Percentiles rank a stretch among this genome's conserved stretches.
phyloP scores from a whole-genome alignment of 2,888 invertebrate species.

The Aspidiotus rigidus region DNA sequence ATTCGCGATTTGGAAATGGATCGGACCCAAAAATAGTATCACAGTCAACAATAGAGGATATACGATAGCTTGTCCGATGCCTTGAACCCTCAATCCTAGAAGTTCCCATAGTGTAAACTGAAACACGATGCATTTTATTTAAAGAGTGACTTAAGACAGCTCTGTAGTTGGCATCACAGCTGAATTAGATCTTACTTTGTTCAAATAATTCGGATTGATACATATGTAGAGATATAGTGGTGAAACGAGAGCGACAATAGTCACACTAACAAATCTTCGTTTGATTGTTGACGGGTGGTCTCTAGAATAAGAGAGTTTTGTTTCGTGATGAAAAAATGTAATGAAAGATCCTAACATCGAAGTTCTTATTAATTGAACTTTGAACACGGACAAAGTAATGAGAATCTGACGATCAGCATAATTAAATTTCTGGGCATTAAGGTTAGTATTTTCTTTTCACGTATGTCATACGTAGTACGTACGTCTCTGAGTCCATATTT shows the following conservation, averaged over 20 bases:
- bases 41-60: slow-evolving; percentile 70
- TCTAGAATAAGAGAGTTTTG: slow-evolving; percentile 49
- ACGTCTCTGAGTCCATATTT: no score
- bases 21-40: slow-evolving; percentile 72
- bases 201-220: slow-evolving; percentile 53
- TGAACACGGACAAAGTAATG: no score
- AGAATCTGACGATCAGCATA: no score
- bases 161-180: neutral
- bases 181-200: slow-evolving; percentile 46
- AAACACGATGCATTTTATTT: slow-evolving; percentile 39
- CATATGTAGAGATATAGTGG: slow-evolving; percentile 68
- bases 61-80: slow-evolving; percentile 61
- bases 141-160: slow-evolving; percentile 19
- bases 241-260: slow-evolving; percentile 68
- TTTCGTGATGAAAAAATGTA: slow-evolving; percentile 18
- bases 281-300: slow-evolving; percentile 83
- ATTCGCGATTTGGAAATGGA: slow-evolving; percentile 45
- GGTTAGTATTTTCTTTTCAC: no score
- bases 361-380: no score
- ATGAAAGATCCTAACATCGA: neutral
- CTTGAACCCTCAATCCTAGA: slow-evolving; percentile 65
- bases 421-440: no score
- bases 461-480: no score
- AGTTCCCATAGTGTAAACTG: slow-evolving; percentile 57
- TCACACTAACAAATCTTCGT: slow-evolving; percentile 75